Percentiles rank a stretch among this genome's conserved stretches.
These are phyloP conservation scores for Thumatha senex DNA, from an alignment of 2,888 invertebrate species.

Conservation along the genomic window DNA sequence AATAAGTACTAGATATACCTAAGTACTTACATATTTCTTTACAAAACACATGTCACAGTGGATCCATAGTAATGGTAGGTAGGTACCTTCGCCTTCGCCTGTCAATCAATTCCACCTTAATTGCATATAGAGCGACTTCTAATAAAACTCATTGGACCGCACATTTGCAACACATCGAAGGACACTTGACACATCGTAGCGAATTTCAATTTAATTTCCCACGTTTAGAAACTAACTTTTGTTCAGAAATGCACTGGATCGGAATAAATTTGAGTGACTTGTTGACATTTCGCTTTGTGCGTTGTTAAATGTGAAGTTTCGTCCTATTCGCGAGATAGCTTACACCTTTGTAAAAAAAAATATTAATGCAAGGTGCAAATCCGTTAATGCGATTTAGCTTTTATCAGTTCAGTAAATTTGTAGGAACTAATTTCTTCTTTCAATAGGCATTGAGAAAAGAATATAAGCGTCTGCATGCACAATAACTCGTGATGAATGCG, in stretches of 20 bases:
- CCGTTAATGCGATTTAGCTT: background rate
- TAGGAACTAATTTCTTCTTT: background rate
- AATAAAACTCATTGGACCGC: constrained; percentile 19
- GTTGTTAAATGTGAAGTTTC: constrained; percentile 28
- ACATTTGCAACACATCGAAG: constrained; percentile 22
- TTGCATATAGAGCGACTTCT: constrained; percentile 9
- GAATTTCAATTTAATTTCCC: constrained; percentile 29
- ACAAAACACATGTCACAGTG: background rate
- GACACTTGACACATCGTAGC: constrained; percentile 32
- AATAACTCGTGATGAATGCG: too few species aligned
- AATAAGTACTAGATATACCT: too few species aligned
- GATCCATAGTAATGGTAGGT: background rate
- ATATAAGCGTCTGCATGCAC: too few species aligned
- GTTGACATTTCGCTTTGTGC: constrained; percentile 43
- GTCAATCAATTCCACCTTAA: constrained; percentile 7
- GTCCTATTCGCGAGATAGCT: constrained; percentile 3
- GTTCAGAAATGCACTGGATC: constrained; percentile 29
- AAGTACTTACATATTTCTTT: too few species aligned
- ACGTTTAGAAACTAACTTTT: constrained; percentile 28
- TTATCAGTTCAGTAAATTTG: background rate
- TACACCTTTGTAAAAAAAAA: background rate
- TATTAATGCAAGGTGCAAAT: constrained; percentile 1
- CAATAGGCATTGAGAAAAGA: background rate
- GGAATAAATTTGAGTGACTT: constrained; percentile 49
- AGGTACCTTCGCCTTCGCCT: background rate